A percentile compares a stretch with the other conserved stretches of the same genome.
Conservation (phyloP, 2,797 vertebrate species). For the Rallus crepitans region DNA sequence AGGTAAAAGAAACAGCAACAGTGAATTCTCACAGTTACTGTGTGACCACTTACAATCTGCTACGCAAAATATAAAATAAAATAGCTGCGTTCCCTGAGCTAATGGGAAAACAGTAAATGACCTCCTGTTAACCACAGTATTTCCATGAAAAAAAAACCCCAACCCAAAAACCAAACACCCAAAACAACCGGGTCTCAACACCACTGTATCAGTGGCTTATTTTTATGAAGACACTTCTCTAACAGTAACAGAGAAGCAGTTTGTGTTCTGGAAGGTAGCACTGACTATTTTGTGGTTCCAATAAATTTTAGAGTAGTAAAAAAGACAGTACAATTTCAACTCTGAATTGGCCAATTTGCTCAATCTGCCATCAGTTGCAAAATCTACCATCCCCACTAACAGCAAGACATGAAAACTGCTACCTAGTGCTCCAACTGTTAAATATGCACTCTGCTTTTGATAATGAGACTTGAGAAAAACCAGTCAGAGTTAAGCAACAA, state of each 20-base stretch:
- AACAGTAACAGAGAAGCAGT: conserved; percentile 4
- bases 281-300: background rate
- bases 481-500: background rate
- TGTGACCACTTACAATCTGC: background rate
- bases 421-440: background rate
- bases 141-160: background rate
- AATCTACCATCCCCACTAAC: background rate
- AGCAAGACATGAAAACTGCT: background rate
- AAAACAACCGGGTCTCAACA: background rate
- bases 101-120: background rate
- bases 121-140: background rate
- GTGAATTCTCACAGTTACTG: background rate
- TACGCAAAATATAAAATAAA: background rate
- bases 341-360: conserved; percentile 1
- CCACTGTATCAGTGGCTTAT: background rate
- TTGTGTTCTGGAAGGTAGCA: background rate
- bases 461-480: background rate
- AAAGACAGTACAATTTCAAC: background rate
- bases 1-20: background rate
- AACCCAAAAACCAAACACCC: too few relatives aligned
- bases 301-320: background rate
- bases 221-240: background rate
- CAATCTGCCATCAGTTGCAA: conserved; percentile 1
- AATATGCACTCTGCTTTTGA: background rate
- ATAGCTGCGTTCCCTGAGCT: background rate